phyloP scores from a whole-genome alignment of 2,888 invertebrate genomes.

The Mesorhabditis spiculigera region DNA sequence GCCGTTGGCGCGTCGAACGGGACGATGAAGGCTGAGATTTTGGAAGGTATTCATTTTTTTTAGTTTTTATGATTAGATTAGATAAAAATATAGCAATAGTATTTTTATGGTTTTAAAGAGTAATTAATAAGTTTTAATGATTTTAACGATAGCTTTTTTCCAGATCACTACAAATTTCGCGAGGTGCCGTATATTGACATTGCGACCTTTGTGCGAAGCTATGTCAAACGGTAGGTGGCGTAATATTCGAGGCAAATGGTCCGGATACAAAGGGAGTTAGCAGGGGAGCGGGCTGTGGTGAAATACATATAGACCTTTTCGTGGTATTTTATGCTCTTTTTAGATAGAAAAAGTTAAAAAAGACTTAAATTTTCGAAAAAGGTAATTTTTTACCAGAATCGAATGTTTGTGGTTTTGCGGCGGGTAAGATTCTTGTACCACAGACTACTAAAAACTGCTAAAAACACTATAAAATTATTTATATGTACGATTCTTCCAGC shows the following conservation, averaged over 20 bases:
- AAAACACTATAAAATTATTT: not conserved
- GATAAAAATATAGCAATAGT: not conserved
- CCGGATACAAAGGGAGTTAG: too few relatives aligned
- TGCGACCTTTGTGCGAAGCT: constrained; percentile 24
- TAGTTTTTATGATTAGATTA: not conserved
- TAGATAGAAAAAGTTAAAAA: too few relatives aligned
- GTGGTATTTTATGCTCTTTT: too few relatives aligned
- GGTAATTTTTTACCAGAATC: not conserved
- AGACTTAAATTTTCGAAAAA: not conserved
- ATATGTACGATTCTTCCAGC: not conserved
- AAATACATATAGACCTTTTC: too few relatives aligned
- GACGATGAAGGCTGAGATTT: constrained; percentile 27
- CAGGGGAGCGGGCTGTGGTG: too few relatives aligned
- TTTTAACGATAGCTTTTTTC: not conserved
- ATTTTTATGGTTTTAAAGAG: not conserved
- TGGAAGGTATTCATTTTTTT: constrained; percentile 22
- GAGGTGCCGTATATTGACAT: constrained; percentile 28
- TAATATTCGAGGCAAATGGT: too few relatives aligned
- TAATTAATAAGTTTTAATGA: not conserved
- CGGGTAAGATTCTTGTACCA: not conserved
- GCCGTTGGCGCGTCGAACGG: constrained; percentile 34
- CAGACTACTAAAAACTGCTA: not conserved
- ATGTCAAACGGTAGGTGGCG: constrained; percentile 15
- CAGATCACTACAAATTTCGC: constrained; percentile 32
- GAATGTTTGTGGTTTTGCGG: not conserved